Percentiles rank a stretch among this genome's conserved stretches.
phyloP scores from a whole-genome alignment of 2,888 invertebrate genomes.

The Bhutanitis thaidina region DNA sequence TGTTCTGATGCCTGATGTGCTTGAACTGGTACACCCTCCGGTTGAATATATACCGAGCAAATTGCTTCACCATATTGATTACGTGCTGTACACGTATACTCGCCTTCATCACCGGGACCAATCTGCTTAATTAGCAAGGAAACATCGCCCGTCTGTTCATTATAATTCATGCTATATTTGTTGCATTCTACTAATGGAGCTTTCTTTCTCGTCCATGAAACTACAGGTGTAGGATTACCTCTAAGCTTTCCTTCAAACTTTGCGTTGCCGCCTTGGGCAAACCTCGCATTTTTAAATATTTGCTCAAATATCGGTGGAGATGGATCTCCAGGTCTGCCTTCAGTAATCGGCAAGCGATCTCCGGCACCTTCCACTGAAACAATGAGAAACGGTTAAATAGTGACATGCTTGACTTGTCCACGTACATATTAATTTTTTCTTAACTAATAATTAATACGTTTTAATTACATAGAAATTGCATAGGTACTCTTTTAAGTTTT shows the following conservation, averaged over 20 bases:
- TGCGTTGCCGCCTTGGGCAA: constrained; percentile 96
- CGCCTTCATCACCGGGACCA: constrained; percentile 97
- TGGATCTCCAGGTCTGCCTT: constrained; percentile 84
- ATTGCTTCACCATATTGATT: constrained; percentile 98
- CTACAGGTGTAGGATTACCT: constrained; percentile 94
- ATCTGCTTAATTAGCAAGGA: constrained; percentile 95
- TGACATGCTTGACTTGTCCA: no score
- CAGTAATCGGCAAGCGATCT: constrained; percentile 56
- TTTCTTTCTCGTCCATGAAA: constrained; percentile 94
- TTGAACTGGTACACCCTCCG: constrained; percentile 89
- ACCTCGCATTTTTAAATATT: constrained; percentile 95
- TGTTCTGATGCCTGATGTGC: constrained; percentile 80
- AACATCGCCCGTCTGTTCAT: constrained; percentile 93
- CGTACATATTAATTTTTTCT: no score
- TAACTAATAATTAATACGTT: no score
- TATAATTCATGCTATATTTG: constrained; percentile 94
- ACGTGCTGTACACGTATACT: constrained; percentile 96
- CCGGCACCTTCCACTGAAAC: constrained; percentile 84
- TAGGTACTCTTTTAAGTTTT: no score
- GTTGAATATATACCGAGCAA: constrained; percentile 96
- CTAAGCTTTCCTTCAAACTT: constrained; percentile 94
- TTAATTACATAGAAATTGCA: no score
- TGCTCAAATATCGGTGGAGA: constrained; percentile 97
- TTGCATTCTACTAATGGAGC: constrained; percentile 89
- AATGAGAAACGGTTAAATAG: constrained; percentile 37